Percentiles rank a stretch among this genome's conserved stretches.
These are phyloP conservation scores for Acrobasis consociella DNA, from an alignment of 2,888 invertebrate species.

Conservation along the genomic window DNA sequence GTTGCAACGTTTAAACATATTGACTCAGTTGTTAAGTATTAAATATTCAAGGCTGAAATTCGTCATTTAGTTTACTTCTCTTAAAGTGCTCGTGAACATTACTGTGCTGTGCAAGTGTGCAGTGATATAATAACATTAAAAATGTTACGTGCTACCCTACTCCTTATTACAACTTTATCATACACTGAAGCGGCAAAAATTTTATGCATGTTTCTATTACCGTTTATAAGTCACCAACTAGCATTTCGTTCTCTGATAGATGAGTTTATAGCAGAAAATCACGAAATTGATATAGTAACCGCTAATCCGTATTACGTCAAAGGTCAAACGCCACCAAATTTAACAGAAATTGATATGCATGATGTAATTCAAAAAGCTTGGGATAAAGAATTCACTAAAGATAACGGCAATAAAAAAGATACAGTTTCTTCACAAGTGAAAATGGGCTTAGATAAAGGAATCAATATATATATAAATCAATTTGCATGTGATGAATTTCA, in stretches of 20 bases:
- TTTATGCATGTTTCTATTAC: constrained; percentile 42
- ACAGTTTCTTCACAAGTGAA: neutral
- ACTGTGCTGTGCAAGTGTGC: neutral
- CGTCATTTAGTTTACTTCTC: no score
- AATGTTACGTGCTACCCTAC: neutral
- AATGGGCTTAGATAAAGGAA: constrained; percentile 5
- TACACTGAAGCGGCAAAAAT: constrained; percentile 38
- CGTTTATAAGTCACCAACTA: constrained; percentile 55
- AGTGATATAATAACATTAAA: neutral
- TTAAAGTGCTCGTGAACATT: no score
- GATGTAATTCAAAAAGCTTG: neutral
- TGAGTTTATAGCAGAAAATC: constrained; percentile 49
- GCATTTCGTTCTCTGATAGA: constrained; percentile 44
- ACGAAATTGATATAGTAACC: constrained; percentile 49
- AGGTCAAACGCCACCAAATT: constrained; percentile 35
- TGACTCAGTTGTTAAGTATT: no score
- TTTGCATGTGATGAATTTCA: neutral
- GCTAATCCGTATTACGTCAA: constrained; percentile 38
- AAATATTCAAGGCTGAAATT: no score
- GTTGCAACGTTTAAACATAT: no score
- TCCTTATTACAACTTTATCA: neutral
- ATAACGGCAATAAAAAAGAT: neutral
- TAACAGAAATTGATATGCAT: constrained; percentile 45
- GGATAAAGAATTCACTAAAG: neutral
- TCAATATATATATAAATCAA: constrained; percentile 27